phyloP scores from a whole-genome alignment of 1,140 invertebrate genomes.

The Drosophila sp. region DNA sequence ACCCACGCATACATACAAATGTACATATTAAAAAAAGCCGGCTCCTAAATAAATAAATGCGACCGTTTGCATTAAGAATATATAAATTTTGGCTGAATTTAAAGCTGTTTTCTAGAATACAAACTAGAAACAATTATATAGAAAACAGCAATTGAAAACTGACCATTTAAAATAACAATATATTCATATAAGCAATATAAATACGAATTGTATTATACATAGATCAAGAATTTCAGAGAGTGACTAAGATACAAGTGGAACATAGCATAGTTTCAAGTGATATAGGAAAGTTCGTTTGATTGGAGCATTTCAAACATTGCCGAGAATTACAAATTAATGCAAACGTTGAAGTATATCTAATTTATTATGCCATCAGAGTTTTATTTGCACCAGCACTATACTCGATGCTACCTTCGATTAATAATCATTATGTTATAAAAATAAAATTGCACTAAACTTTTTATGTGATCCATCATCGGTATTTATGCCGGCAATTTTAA shows the following conservation, averaged over 20 bases:
- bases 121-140: too few species aligned
- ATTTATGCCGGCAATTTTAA: constrained; percentile 68
- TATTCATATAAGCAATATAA: too few species aligned
- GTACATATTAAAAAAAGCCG: constrained; percentile 31
- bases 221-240: background rate
- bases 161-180: too few species aligned
- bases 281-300: background rate
- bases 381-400: constrained; percentile 27
- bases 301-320: too few species aligned
- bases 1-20: background rate
- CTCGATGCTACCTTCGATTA: constrained; percentile 33
- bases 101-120: too few species aligned
- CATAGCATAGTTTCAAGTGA: background rate
- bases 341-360: constrained; percentile 5
- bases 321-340: constrained; percentile 11
- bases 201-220: too few species aligned
- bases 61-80: constrained; percentile 20
- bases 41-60: constrained; percentile 61
- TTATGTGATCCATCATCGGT: constrained; percentile 79
- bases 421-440: constrained; percentile 73
- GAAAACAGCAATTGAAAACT: too few species aligned
- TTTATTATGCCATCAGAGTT: constrained; percentile 15
- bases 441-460: constrained; percentile 74
- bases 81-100: constrained; percentile 13
- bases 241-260: background rate